Evolutionary conservation across 1,140 invertebrate species (phyloP), one percentile per base, ranked within the genome.

Genomic region (Trachelipus rathkii): DNA sequence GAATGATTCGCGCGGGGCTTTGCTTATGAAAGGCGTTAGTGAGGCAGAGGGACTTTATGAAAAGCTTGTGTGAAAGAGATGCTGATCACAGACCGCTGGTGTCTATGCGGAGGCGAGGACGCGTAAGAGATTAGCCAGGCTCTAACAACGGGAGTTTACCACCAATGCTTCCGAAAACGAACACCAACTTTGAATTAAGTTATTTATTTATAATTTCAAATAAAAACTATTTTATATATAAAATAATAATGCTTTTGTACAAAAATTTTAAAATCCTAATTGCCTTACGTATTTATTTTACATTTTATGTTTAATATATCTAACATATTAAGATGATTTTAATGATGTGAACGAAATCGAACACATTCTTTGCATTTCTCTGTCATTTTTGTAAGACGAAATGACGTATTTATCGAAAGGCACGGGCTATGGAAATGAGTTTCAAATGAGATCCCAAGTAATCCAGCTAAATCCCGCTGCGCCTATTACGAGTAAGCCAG

Each of bases 31-130:
- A 74, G 77, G 77, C 44, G 77, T 71, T 78, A 78, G 77, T 78
- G 77, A 74, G 77, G 77, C 77, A 72, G 72, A 78, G 77, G 77
- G 77, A 74, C 43, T 53, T 53, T 1, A 69, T 78, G 77, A 78
- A 78, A 78, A 74, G 77, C 60, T 74, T 78, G 77, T 78, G 77
- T 78, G 77, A 78, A 78, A 78, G 77, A 74, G 77, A 78, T 78
- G 77, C 68, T 71, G 72, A 73, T 44, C 68, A 67, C 72, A 53
- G 77, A 67, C 67, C 11, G 77, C 15, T 43, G 44, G 68, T 78
- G 77, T 78, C 72, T 78, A 72, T 78, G 77, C 43, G 77, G 67
- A 74, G 72, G 77, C 72, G 77, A 53, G 72, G 72, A 60, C 44
- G 60, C 76, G 76, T 73, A 71, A 74, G 76, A 53, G 76, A 77